Evolutionary conservation across 2,797 vertebrate species (phyloP), one percentile per base, ranked within the genome.

Genomic region (Siniperca obscura): DNA sequence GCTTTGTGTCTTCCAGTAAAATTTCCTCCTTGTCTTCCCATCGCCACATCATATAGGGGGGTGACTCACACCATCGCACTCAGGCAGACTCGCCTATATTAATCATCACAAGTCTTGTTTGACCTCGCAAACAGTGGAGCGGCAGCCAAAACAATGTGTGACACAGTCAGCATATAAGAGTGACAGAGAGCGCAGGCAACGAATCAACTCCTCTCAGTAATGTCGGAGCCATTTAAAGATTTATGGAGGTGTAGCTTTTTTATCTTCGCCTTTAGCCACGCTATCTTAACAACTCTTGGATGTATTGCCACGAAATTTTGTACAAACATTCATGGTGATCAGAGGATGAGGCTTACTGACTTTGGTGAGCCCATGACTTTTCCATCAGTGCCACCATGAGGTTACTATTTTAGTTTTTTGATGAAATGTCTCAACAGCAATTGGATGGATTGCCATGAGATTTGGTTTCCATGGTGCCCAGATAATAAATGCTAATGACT

Each of bases 21-120:
- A 5, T 30, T n/a, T 25, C 34, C 12, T n/a, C 10, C 16, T 4
- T 1, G 7, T 56, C 44, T 61, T 57, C 53, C 36, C n/a, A 36
- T 71, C 55, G 50, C 59, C 56, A 42, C 65, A 67, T 74, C 67
- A 52, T n/a, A 38, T 34, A 14, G 4, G 0, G 12, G 72, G 16
- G 30, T 93, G 89, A 93, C 62, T 92, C 91, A 93, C 14, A 5
- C 8, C 3, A 8, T 25, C 7, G 1, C n/a, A 40, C 30, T 62
- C 50, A 16, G 13, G 4, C 1, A 0, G n/a, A 21, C 40, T 21
- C 2, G 5, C 0, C 17, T 10, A 7, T 13, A 67, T 81, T 38
- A 81, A 14, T 84, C 83, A 85, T 77, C 46, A 12, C 64, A 59
- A 5, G 59, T 8, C 44, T 38, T 5, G 19, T n/a, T 9, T 56